Evolutionary conservation across 1,140 invertebrate species (phyloP).

Genomic region (Samia ricini): DNA sequence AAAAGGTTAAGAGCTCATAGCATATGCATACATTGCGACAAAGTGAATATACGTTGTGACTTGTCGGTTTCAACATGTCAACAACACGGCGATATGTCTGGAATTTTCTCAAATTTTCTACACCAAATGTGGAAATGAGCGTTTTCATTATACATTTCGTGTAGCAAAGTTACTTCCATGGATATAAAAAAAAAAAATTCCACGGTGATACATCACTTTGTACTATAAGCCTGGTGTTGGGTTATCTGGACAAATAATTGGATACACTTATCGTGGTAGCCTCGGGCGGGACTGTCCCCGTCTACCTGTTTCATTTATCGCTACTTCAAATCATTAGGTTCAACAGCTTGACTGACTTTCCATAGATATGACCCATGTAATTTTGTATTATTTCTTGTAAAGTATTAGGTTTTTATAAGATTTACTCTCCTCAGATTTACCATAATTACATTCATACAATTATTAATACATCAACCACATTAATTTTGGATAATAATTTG

Average conservation of each 20-base stretch:
- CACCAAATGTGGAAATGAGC: too few relatives aligned
- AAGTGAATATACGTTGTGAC: slow-evolving; percentile 18
- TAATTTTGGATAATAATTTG: too few relatives aligned
- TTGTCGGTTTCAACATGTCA: neutral
- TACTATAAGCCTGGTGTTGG: slow-evolving; percentile 1
- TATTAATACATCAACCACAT: too few relatives aligned
- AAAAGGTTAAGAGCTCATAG: slow-evolving; percentile 57
- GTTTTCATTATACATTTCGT: too few relatives aligned
- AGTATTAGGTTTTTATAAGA: neutral
- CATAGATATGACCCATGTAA: slow-evolving; percentile 6
- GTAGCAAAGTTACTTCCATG: too few relatives aligned
- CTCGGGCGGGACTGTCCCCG: slow-evolving; percentile 53
- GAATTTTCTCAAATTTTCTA: too few relatives aligned
- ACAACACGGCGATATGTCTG: too few relatives aligned
- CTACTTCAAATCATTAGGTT: slow-evolving; percentile 58
- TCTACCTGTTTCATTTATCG: slow-evolving; percentile 54
- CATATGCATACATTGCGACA: slow-evolving; percentile 28
- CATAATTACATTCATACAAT: too few relatives aligned
- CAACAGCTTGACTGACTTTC: slow-evolving; percentile 34
- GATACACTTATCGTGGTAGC: slow-evolving; percentile 62
- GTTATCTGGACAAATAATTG: slow-evolving; percentile 46
- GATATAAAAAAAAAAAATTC: neutral
- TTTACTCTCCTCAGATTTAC: too few relatives aligned
- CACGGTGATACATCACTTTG: neutral
- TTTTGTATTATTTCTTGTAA: neutral